phyloP scores from a whole-genome alignment of 2,797 vertebrate species.

The Phalloptychus januarius region DNA sequence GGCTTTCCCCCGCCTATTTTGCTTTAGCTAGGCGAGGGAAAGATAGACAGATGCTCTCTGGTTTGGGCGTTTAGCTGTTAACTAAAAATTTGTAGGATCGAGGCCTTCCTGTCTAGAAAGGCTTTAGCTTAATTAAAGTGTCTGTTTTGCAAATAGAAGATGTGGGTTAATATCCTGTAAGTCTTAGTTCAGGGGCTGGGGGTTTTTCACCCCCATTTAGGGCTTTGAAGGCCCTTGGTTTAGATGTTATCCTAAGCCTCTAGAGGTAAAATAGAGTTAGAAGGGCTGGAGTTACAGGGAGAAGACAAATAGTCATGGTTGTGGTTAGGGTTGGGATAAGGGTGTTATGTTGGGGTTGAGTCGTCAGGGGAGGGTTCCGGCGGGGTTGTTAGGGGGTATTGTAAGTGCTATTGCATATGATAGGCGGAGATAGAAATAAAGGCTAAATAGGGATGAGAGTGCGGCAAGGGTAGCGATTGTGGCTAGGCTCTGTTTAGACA shows the following conservation, averaged over 20 bases:
- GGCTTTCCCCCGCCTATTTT: constrained; percentile 50
- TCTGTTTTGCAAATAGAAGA: constrained; percentile 69
- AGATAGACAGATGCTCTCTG: constrained; percentile 60
- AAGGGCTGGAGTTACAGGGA: accelerated
- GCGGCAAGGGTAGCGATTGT: accelerated
- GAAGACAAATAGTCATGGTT: accelerated
- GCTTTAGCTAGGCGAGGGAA: constrained; percentile 27
- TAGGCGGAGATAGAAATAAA: constrained; percentile 46
- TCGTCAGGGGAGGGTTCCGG: accelerated
- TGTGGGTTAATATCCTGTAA: constrained; percentile 63
- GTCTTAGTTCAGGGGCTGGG: constrained; percentile 56
- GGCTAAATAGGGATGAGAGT: neutral
- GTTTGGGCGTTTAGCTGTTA: constrained; percentile 72
- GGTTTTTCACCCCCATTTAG: constrained; percentile 56
- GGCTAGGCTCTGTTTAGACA: accelerated
- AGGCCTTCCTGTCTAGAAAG: constrained; percentile 66
- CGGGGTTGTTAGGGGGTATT: accelerated
- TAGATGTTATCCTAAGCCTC: constrained; percentile 54
- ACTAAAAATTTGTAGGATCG: constrained; percentile 70
- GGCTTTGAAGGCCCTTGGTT: constrained; percentile 73
- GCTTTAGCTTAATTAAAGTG: constrained; percentile 77
- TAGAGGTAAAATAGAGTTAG: accelerated
- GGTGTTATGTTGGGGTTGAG: accelerated
- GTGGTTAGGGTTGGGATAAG: accelerated
- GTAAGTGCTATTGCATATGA: constrained; percentile 27